Conservation (phyloP, 2,888 invertebrate species). For the Drosophila trichaetosa region DNA sequence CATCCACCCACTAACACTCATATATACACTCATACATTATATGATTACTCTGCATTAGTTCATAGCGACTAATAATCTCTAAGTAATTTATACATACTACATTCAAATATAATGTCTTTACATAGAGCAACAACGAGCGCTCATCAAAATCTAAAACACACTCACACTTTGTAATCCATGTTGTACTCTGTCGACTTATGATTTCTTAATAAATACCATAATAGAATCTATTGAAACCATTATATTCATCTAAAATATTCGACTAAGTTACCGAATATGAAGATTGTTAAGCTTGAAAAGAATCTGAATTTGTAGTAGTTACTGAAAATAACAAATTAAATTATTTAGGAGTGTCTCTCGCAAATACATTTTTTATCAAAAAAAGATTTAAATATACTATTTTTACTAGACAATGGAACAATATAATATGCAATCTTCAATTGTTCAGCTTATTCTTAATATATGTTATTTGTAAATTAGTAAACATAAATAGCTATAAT, state of each 20-base stretch:
- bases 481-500: background rate
- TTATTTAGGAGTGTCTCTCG: background rate
- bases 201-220: constrained; percentile 74
- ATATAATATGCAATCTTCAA: background rate
- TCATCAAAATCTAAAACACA: constrained; percentile 36
- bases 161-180: constrained; percentile 60
- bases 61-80: constrained; percentile 74
- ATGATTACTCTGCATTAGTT: constrained; percentile 65
- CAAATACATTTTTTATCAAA: background rate
- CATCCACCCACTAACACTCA: constrained; percentile 19
- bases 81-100: constrained; percentile 71
- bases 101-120: constrained; percentile 57
- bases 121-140: constrained; percentile 39
- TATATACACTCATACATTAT: constrained; percentile 25
- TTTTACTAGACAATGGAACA: background rate
- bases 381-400: background rate
- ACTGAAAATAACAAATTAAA: constrained; percentile 1
- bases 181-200: constrained; percentile 72
- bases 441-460: background rate
- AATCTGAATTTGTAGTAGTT: background rate
- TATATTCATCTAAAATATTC: constrained; percentile 3
- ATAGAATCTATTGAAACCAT: constrained; percentile 30
- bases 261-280: background rate
- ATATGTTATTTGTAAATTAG: background rate
- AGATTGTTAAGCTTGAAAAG: background rate